Evolutionary conservation across 2,113 vertebrate species (phyloP).

Genomic region (Sphaerodactylus townsendi): DNA sequence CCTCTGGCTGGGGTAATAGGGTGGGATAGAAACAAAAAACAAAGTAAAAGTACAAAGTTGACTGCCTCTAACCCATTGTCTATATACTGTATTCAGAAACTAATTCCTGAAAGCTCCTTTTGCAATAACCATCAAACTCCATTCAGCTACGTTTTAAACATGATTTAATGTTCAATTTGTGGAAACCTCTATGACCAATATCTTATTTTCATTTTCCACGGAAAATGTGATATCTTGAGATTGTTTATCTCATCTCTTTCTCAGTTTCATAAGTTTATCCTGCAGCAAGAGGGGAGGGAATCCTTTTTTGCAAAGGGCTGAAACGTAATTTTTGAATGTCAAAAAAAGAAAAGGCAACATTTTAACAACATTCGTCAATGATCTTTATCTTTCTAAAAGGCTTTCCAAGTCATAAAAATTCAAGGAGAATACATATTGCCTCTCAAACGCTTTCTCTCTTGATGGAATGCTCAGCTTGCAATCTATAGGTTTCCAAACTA

Average conservation of each 20-base stretch:
- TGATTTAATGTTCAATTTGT: neutral
- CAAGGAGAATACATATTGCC: neutral
- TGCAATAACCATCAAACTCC: neutral
- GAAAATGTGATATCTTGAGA: neutral
- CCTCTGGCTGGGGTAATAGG: too few relatives aligned
- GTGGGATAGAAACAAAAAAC: too few relatives aligned
- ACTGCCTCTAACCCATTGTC: too few relatives aligned
- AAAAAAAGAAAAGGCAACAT: neutral
- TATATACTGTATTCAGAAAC: neutral
- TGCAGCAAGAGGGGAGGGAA: neutral
- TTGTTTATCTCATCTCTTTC: neutral
- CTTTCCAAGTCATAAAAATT: neutral
- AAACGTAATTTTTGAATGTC: neutral
- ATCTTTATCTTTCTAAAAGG: neutral
- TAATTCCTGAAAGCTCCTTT: neutral
- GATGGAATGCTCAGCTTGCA: neutral
- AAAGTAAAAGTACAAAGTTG: too few relatives aligned
- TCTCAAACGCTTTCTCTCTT: neutral
- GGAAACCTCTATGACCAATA: neutral
- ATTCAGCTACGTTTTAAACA: neutral
- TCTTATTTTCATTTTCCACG: slow-evolving; percentile 1
- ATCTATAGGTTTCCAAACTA: slow-evolving; percentile 5
- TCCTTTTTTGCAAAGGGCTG: neutral
- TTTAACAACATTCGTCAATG: neutral
- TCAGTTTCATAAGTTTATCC: neutral